Conservation (phyloP, 2,888 invertebrate species). For the Rotaria macrura region DNA sequence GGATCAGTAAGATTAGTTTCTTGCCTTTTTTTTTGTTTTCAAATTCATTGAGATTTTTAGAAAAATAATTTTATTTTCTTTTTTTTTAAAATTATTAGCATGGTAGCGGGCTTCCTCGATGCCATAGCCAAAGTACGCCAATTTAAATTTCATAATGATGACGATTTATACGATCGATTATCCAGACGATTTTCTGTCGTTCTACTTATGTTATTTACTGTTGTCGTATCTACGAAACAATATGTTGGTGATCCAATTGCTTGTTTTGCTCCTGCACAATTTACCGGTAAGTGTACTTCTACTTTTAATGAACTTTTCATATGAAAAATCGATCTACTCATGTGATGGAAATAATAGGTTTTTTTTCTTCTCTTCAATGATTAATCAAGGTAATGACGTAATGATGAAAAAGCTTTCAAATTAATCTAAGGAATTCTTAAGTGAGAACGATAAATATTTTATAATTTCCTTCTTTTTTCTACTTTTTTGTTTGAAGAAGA, state of each 20-base stretch:
- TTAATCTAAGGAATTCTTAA: too few species aligned
- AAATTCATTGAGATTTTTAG: neutral
- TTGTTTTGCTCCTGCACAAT: slow-evolving; percentile 33
- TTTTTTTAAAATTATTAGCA: neutral
- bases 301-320: too few species aligned
- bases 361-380: too few species aligned
- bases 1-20: slow-evolving; percentile 2
- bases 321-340: too few species aligned
- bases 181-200: slow-evolving; percentile 34
- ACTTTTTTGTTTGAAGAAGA: too few species aligned
- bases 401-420: too few species aligned
- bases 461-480: too few species aligned
- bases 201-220: slow-evolving; percentile 34
- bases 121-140: slow-evolving; percentile 34
- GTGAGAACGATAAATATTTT: too few species aligned
- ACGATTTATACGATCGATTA: slow-evolving; percentile 34
- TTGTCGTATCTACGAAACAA: slow-evolving; percentile 35
- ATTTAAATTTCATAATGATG: slow-evolving; percentile 34
- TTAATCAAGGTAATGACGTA: too few species aligned
- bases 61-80: neutral
- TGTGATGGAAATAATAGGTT: too few species aligned
- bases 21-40: too few species aligned
- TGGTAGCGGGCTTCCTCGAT: slow-evolving; percentile 34
- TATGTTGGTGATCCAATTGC: slow-evolving; percentile 35
- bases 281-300: slow-evolving; percentile 22